A percentile compares a stretch with the other conserved stretches of the same genome.
Conservation (phyloP, 2,113 vertebrate genomes). For the Oryzias melastigma region DNA sequence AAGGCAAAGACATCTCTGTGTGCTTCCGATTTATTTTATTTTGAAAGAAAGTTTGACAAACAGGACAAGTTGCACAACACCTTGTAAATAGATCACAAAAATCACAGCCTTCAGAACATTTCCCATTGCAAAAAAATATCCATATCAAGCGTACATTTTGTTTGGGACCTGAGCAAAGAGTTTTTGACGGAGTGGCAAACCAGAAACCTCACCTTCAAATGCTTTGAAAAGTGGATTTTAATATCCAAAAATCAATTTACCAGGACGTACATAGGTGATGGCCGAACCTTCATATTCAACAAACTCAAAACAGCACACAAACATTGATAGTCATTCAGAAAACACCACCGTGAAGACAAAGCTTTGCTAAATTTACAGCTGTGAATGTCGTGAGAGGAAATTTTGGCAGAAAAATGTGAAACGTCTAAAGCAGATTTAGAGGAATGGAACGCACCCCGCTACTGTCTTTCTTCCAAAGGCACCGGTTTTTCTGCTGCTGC, state of each 20-base stretch:
- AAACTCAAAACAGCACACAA: background rate
- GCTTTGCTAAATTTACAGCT: slow-evolving; percentile 26
- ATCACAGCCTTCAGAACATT: slow-evolving; percentile 31
- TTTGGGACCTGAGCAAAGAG: too few species aligned
- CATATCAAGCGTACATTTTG: too few species aligned
- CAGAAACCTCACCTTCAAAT: too few species aligned
- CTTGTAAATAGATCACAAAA: slow-evolving; percentile 36
- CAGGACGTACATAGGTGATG: background rate
- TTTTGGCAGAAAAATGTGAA: slow-evolving; percentile 21
- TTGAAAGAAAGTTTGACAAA: slow-evolving; percentile 22
- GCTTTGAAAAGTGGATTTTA: background rate
- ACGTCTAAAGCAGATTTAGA: slow-evolving; percentile 45
- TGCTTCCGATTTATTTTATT: slow-evolving; percentile 25
- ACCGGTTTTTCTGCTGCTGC: slow-evolving; percentile 63
- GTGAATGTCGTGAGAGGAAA: slow-evolving; percentile 15
- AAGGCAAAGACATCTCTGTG: background rate
- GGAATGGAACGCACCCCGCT: slow-evolving; percentile 60
- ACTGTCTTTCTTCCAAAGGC: slow-evolving; percentile 64
- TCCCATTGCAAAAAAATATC: too few species aligned
- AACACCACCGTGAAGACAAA: slow-evolving; percentile 42
- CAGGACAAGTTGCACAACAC: slow-evolving; percentile 56
- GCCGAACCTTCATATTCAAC: background rate
- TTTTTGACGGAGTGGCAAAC: too few species aligned
- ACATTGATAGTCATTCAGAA: slow-evolving; percentile 6
- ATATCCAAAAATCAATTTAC: background rate